These are phyloP conservation scores for Lamellibrachia luymesi DNA, from an alignment of 1,140 invertebrate species.

Conservation along the genomic window DNA sequence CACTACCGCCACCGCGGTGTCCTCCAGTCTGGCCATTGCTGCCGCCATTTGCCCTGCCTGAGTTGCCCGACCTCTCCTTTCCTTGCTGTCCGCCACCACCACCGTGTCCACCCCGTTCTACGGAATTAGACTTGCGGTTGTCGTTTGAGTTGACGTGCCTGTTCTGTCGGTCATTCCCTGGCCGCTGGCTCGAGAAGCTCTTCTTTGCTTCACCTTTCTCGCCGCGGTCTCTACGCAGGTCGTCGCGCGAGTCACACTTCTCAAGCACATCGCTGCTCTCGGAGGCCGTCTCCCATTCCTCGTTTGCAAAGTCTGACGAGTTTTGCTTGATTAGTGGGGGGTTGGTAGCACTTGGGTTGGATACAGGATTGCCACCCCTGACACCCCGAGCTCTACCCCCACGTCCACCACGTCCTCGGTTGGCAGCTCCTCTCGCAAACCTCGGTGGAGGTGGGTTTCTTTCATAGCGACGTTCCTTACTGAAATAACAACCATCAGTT, in stretches of 20 bases:
- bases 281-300: constrained; percentile 67
- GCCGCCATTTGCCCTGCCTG: not conserved
- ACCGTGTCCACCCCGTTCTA: not conserved
- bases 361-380: constrained; percentile 18
- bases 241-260: constrained; percentile 41
- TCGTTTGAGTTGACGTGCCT: constrained; percentile 23
- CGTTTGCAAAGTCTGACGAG: constrained; percentile 59
- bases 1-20: constrained; percentile 12
- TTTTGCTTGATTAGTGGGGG: constrained; percentile 54
- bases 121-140: not conserved
- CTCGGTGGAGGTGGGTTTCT: constrained; percentile 45
- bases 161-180: constrained; percentile 48
- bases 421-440: constrained; percentile 37
- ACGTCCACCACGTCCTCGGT: constrained; percentile 34
- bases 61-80: constrained; percentile 10
- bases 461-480: constrained; percentile 34
- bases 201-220: constrained; percentile 51
- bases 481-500: not conserved
- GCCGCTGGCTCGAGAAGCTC: constrained; percentile 56
- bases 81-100: not conserved
- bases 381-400: constrained; percentile 41
- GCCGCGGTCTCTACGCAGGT: constrained; percentile 35
- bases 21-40: not conserved
- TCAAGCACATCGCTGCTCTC: constrained; percentile 62
- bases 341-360: constrained; percentile 33